Conservation (phyloP, 2,113 vertebrate species). For the Chaetura pelagica region DNA sequence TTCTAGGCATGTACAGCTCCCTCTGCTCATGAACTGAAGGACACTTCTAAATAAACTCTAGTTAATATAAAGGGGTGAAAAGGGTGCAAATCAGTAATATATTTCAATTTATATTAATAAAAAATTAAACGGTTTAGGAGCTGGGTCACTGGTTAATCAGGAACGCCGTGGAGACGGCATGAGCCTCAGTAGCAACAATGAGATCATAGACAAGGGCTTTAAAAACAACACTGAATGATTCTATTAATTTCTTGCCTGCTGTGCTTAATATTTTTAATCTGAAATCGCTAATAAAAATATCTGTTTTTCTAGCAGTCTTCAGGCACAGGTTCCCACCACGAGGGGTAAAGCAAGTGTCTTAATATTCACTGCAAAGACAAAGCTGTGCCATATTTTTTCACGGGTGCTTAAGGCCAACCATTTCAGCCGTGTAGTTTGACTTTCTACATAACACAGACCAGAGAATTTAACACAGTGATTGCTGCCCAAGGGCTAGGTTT, state of each 20-base stretch:
- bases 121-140: background rate
- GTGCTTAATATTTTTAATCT: slow-evolving; percentile 45
- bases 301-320: background rate
- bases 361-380: background rate
- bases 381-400: background rate
- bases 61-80: background rate
- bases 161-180: slow-evolving; percentile 31
- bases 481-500: background rate
- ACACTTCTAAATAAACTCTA: background rate
- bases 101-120: background rate
- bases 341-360: background rate
- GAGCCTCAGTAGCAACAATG: background rate
- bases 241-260: slow-evolving; percentile 37
- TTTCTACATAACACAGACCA: background rate
- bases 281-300: slow-evolving; percentile 3
- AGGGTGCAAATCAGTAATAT: background rate
- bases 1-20: background rate
- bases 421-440: background rate
- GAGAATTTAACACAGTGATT: slow-evolving; percentile 20
- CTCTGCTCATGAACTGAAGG: background rate
- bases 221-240: slow-evolving; percentile 18
- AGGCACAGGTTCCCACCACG: background rate
- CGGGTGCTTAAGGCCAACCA: background rate
- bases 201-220: slow-evolving; percentile 6
- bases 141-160: background rate